Percentiles rank a stretch among this genome's conserved stretches.
These are phyloP conservation scores for Pseudorectes ferrugineus DNA, from an alignment of 2,113 vertebrate genomes.

Conservation along the genomic window DNA sequence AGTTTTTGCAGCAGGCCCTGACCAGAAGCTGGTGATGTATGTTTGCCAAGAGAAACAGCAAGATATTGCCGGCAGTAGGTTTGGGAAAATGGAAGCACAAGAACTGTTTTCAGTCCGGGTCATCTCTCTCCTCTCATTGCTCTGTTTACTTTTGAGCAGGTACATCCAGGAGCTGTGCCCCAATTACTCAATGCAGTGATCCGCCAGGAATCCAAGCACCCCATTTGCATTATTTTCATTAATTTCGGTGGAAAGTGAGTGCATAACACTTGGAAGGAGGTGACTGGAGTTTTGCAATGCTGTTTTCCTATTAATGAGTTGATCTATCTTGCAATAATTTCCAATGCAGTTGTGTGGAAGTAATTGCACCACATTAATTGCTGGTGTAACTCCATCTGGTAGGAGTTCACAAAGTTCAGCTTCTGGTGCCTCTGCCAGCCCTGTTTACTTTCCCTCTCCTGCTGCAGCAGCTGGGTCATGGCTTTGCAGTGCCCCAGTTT, in stretches of 20 bases:
- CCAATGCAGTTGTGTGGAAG: background rate
- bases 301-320: background rate
- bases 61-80: background rate
- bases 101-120: background rate
- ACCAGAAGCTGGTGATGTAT: background rate
- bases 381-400: background rate
- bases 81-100: background rate
- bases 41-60: constrained; percentile 5
- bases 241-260: background rate
- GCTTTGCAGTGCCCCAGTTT: background rate
- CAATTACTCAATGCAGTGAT: background rate
- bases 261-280: background rate
- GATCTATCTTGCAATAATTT: background rate
- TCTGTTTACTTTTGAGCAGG: background rate
- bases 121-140: background rate
- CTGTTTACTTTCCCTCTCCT: background rate
- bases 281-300: background rate
- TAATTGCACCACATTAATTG: background rate
- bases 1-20: background rate
- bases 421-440: background rate
- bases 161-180: background rate
- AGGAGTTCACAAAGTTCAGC: background rate
- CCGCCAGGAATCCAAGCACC: background rate
- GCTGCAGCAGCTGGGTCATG: background rate
- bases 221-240: background rate